A percentile compares a stretch with the other conserved stretches of the same genome.
phyloP scores from a whole-genome alignment of 2,888 invertebrate genomes.

The Gymnocheta viridis region DNA sequence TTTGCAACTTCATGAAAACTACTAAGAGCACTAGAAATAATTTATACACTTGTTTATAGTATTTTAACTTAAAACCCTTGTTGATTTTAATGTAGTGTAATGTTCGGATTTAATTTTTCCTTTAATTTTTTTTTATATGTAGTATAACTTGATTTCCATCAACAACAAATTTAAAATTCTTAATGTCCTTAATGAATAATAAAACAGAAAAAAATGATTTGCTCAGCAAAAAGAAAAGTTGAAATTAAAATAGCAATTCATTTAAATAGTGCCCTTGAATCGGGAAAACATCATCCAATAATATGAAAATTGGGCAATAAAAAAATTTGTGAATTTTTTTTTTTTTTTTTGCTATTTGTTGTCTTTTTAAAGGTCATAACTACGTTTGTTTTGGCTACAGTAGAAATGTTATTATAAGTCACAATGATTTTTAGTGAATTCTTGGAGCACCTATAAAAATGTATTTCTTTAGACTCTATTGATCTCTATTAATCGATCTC shows the following conservation, averaged over 20 bases:
- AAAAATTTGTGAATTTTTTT: constrained; percentile 1
- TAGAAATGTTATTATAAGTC: neutral
- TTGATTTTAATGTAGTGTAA: neutral
- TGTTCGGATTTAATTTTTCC: constrained; percentile 9
- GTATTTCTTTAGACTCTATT: too few species aligned
- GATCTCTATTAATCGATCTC: too few species aligned
- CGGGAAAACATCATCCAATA: constrained; percentile 9
- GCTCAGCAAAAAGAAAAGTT: neutral
- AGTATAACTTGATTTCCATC: neutral
- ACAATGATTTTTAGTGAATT: neutral
- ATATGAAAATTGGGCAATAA: constrained; percentile 22
- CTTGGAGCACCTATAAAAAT: neutral
- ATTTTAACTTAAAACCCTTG: constrained; percentile 1
- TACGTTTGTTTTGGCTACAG: constrained; percentile 7
- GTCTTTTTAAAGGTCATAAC: constrained; percentile 35
- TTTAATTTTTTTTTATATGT: constrained; percentile 2
- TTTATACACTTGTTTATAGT: neutral
- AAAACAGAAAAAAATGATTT: neutral
- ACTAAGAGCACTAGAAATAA: neutral
- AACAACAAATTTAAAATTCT: constrained; percentile 14
- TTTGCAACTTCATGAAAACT: neutral
- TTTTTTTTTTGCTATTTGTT: neutral
- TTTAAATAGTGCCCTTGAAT: constrained; percentile 41
- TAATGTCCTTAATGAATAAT: constrained; percentile 46
- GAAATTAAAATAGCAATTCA: neutral